Conservation (phyloP, 2,888 invertebrate genomes). For the Euplagia quadripunctaria region DNA sequence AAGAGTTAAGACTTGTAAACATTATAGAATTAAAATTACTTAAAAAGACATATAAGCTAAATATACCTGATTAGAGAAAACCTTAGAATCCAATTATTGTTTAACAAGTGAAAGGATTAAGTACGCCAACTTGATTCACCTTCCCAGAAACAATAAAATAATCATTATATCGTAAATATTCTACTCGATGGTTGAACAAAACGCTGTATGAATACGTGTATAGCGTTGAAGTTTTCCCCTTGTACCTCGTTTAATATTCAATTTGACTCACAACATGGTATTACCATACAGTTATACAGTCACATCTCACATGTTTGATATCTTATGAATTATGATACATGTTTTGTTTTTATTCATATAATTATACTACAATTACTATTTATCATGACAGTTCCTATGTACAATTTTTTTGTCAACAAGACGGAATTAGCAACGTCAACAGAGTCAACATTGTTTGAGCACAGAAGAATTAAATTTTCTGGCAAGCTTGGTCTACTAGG, state of each 20-base stretch:
- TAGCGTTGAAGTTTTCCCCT: constrained; percentile 63
- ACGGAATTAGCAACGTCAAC: not conserved
- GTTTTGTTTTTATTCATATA: constrained; percentile 69
- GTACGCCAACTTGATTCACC: constrained; percentile 21
- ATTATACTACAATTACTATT: not conserved
- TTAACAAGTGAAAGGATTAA: constrained; percentile 45
- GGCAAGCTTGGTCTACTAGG: not conserved
- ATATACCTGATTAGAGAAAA: constrained; percentile 19
- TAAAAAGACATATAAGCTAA: not conserved
- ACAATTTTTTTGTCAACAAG: constrained; percentile 36
- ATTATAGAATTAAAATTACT: not conserved
- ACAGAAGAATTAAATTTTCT: not conserved
- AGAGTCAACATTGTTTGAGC: not conserved
- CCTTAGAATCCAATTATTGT: constrained; percentile 29
- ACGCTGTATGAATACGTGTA: constrained; percentile 46
- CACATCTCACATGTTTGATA: constrained; percentile 72
- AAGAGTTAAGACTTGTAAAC: not conserved
- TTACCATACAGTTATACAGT: constrained; percentile 77
- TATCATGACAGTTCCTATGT: constrained; percentile 28
- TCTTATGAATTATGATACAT: constrained; percentile 54
- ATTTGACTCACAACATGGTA: constrained; percentile 71
- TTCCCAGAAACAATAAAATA: constrained; percentile 51
- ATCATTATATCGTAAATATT: constrained; percentile 48
- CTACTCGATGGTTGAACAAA: constrained; percentile 36
- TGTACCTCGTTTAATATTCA: constrained; percentile 71